Evolutionary conservation across 1,140 invertebrate species (phyloP), one percentile per base, ranked within the genome.

Genomic region (Drosophila santomea): DNA sequence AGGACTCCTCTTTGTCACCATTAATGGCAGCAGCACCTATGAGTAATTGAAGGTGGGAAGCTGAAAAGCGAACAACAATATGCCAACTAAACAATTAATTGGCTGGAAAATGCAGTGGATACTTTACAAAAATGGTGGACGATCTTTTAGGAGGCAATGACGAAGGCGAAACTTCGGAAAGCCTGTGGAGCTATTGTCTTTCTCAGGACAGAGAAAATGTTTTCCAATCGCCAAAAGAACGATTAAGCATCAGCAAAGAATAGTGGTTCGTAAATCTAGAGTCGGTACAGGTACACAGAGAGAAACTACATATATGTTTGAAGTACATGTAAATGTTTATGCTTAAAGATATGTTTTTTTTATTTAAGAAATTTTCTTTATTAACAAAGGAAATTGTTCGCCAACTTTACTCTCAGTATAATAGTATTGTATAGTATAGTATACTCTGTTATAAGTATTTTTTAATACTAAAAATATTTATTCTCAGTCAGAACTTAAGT

Each of bases 21-120:
- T 75, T 76, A 75, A 59, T 63, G 44, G 47, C 73, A 38, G 47
- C 38, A 57, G 45, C 73, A 75, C 69, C 69, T 75, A 55, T 48
- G 52, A 71, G 68, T 71, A 71, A 71, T 71, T 71, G 66, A 71
- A 71, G 68, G 68, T 71, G 68, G 66, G 25, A 71, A 71, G 66
- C 66, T 36, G 64, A 58, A 23, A 71, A 71, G n/a, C 58, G 64
- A 58, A 58, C 68, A 71, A 71, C 64, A 71, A 71, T 41, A 71
- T 41, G 36, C 28, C 10, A 71, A 56, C 62, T 47, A 8, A 55
- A 76, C 64, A 77, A 77, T 76, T 54, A 76, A 68, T 76, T 59
- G 61, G 73, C 73, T 50, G 28, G 51, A 75, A 75, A 75, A 58
- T 76, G 39, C 28, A 25, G 36, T 67, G 41, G 48, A 67, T 76